These are phyloP conservation scores for Heliconius sara DNA, from an alignment of 2,888 invertebrate genomes.

Conservation along the genomic window DNA sequence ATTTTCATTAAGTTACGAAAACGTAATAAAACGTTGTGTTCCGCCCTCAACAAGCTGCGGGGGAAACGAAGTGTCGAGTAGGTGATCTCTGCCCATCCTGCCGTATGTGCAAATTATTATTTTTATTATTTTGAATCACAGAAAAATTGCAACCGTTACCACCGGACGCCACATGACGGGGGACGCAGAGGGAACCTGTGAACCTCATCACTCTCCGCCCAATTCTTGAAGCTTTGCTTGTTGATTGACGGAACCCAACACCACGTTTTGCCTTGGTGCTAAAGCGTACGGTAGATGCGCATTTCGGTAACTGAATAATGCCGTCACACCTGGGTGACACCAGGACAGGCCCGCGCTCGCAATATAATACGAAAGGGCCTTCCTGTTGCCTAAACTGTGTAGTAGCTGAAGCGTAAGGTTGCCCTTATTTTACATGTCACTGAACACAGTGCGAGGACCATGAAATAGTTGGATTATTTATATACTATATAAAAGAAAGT, in stretches of 20 bases:
- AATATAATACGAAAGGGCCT: not conserved
- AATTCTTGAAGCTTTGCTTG: no score
- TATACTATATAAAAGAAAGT: not conserved
- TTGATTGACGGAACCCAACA: not conserved
- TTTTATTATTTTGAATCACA: no score
- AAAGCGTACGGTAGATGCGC: not conserved
- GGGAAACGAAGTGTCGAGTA: no score
- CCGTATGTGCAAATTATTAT: no score
- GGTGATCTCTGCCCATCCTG: no score
- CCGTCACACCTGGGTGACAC: not conserved
- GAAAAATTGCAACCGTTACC: not conserved
- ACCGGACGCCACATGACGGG: not conserved
- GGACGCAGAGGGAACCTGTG: not conserved
- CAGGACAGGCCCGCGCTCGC: not conserved
- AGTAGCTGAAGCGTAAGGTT: constrained; percentile 16
- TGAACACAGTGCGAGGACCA: constrained; percentile 14
- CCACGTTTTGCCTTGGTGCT: not conserved
- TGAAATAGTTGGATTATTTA: not conserved
- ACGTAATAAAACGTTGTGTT: no score
- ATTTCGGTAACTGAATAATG: not conserved
- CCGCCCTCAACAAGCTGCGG: no score
- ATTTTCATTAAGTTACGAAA: no score
- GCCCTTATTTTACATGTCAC: constrained; percentile 26
- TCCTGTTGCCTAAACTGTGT: constrained; percentile 25
- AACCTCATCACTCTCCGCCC: not conserved